phyloP scores from a whole-genome alignment of 2,113 vertebrate genomes.

The Dicaeum eximium region DNA sequence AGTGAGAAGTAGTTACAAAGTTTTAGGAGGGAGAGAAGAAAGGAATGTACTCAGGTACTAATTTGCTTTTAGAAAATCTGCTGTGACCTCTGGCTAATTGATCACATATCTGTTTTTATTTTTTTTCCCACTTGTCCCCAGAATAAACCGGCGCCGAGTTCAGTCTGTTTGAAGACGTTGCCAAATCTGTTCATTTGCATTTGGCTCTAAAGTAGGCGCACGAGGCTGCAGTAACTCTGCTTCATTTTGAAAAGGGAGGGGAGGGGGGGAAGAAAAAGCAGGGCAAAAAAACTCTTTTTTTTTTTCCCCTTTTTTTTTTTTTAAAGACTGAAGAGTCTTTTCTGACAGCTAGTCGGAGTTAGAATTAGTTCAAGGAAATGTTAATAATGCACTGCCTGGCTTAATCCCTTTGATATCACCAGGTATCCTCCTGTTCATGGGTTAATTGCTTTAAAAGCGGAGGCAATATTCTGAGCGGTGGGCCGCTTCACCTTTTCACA shows the following conservation, averaged over 20 bases:
- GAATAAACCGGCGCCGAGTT: conserved; percentile 45
- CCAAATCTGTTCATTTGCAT: conserved; percentile 74
- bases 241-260: conserved; percentile 63
- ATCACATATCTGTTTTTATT: neutral
- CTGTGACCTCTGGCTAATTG: conserved; percentile 69
- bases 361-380: conserved; percentile 89
- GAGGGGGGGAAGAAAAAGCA: neutral
- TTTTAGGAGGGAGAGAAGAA: conserved; percentile 50
- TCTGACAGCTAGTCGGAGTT: conserved; percentile 84
- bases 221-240: conserved; percentile 66
- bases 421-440: conserved; percentile 89
- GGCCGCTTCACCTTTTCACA: conserved; percentile 94
- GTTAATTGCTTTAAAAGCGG: conserved; percentile 97
- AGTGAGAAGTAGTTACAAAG: conserved; percentile 36
- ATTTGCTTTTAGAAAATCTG: conserved; percentile 62
- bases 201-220: conserved; percentile 69
- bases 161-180: conserved; percentile 62
- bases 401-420: conserved; percentile 89
- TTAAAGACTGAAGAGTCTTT: conserved; percentile 74
- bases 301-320: neutral
- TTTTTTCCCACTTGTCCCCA: neutral
- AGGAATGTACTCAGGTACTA: conserved; percentile 30
- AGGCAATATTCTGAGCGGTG: conserved; percentile 92
- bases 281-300: conserved; percentile 40
- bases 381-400: conserved; percentile 83